Evolutionary conservation across 2,113 vertebrate genomes (phyloP).

Genomic region (Chamaetylas fuelleborni): DNA sequence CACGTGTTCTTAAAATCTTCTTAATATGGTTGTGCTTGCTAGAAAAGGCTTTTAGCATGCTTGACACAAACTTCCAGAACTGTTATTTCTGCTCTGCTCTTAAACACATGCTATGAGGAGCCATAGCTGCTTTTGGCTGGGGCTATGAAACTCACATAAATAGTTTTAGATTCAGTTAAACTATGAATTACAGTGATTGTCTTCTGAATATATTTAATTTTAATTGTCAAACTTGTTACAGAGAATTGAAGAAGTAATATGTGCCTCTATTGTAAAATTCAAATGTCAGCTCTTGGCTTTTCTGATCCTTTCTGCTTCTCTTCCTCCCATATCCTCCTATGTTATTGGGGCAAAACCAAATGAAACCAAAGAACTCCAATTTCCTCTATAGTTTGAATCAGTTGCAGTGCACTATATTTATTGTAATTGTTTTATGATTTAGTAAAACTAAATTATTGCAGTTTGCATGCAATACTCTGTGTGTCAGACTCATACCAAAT

Average conservation of each 20-base stretch:
- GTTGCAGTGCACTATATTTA: neutral
- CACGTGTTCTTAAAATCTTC: neutral
- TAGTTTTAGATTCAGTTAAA: neutral
- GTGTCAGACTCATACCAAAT: neutral
- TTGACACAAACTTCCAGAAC: slow-evolving; percentile 11
- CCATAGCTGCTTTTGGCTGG: neutral
- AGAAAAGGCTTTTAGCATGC: neutral
- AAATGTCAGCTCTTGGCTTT: neutral
- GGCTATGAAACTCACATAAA: neutral
- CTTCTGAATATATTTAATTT: neutral
- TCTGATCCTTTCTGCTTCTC: neutral
- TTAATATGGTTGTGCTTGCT: neutral
- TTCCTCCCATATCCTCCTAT: neutral
- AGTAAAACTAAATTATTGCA: neutral
- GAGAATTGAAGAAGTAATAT: neutral
- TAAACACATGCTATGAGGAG: neutral
- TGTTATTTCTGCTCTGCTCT: neutral
- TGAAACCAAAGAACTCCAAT: neutral
- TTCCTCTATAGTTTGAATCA: neutral
- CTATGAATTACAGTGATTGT: neutral
- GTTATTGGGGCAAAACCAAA: neutral
- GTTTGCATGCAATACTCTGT: neutral
- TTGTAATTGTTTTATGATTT: neutral
- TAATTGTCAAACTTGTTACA: neutral
- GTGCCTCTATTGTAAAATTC: neutral